Evolutionary conservation across 1,140 invertebrate species (phyloP), one percentile per base, ranked within the genome.

Genomic region (Hypothenemus hampei): DNA sequence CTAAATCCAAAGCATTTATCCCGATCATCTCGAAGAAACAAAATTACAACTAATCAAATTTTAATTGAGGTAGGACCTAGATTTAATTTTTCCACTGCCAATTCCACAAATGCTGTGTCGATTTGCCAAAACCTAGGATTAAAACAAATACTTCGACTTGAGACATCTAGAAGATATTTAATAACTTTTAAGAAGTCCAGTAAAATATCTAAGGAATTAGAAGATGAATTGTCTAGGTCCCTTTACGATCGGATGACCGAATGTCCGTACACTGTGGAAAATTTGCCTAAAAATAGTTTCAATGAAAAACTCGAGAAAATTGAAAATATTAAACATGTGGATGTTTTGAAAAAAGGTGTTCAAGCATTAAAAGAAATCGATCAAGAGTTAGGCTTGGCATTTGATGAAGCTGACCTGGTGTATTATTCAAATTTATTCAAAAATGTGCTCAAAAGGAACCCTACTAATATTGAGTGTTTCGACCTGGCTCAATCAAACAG

Each of bases 401-500:
- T 95, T 72, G 91, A 91, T 69, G 78, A 87, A 37, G 90, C 87
- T 81, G 91, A 95, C 73, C 74, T 95, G 58, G 80, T 89, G 35
- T 93, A 86, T 67, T 94, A 95, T 63, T 86, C 85, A 31, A 75
- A 89, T 59, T 67, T 95, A 10, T 95, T 94, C 74, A 74, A 78
- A 49, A 77, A 84, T 41, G 87, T 89, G 61, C 72, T 96, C 1
- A 86, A 89, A 58, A 78, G 94, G 36, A 96, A 98, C 77, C 95
- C 96, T 11, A 98, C 95, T 0, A 97, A 89, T 71, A 93, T 98
- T 0, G 96, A 99, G 72, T 89, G 95, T 63, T 97, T 98, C 77
- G 96, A 98, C 77, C 79, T 98, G 41, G 95, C 96, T n/a, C 96
- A 99, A 73, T 96, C 93, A 13, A 98, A 98, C 70, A 96, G 89